phyloP scores from a whole-genome alignment of 2,113 vertebrate genomes.

The Rhinoderma darwinii region DNA sequence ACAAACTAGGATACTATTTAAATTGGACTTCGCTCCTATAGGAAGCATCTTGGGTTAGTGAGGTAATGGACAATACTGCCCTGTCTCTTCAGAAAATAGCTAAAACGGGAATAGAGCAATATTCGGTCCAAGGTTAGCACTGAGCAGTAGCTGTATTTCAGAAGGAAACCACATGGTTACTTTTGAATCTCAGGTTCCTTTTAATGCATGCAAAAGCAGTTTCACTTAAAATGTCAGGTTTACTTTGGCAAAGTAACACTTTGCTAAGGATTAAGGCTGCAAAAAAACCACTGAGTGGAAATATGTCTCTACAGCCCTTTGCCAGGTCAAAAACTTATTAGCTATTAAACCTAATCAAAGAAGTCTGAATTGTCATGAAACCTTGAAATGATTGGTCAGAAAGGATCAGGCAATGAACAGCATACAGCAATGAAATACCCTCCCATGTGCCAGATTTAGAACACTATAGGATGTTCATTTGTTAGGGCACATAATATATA shows the following conservation, averaged over 20 bases:
- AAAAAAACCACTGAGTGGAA: constrained; percentile 69
- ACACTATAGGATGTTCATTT: neutral
- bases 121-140: constrained; percentile 49
- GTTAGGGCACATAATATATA: neutral
- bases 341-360: constrained; percentile 52
- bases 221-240: constrained; percentile 73
- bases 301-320: constrained; percentile 67
- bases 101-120: constrained; percentile 20
- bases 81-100: constrained; percentile 19
- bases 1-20: too few species aligned
- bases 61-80: constrained; percentile 20
- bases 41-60: neutral
- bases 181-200: constrained; percentile 68
- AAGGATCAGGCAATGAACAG: neutral
- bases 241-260: constrained; percentile 70
- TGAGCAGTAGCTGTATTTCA: constrained; percentile 65
- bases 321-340: constrained; percentile 69
- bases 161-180: constrained; percentile 67
- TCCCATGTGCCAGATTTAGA: neutral
- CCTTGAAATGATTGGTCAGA: constrained; percentile 13
- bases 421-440: neutral
- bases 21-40: neutral
- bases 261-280: constrained; percentile 68
- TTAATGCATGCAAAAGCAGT: constrained; percentile 68
- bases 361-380: constrained; percentile 41